phyloP scores from a whole-genome alignment of 2,113 vertebrate species.

The Esox niger region DNA sequence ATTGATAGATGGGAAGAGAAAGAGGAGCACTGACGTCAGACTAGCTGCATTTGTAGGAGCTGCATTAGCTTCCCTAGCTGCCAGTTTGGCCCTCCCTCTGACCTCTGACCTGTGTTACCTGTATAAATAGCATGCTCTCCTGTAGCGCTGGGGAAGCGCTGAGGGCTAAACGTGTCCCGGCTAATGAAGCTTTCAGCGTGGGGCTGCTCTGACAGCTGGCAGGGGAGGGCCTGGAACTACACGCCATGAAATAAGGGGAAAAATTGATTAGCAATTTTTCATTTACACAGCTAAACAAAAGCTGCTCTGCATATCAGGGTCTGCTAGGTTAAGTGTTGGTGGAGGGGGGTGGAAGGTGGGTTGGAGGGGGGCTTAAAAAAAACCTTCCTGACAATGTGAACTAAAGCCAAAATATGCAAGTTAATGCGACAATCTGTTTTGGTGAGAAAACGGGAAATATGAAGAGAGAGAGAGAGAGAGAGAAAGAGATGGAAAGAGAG shows the following conservation, averaged over 20 bases:
- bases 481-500: neutral
- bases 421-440: neutral
- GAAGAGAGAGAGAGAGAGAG: too few relatives aligned
- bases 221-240: conserved; percentile 87
- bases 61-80: conserved; percentile 56
- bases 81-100: conserved; percentile 74
- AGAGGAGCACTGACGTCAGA: too few relatives aligned
- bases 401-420: conserved; percentile 30
- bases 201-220: conserved; percentile 93
- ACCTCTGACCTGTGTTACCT: conserved; percentile 81
- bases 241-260: conserved; percentile 90
- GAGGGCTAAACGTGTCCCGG: conserved; percentile 88
- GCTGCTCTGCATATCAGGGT: conserved; percentile 75
- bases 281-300: conserved; percentile 84
- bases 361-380: neutral
- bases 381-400: neutral
- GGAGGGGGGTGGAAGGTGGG: neutral
- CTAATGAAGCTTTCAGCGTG: conserved; percentile 95
- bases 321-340: conserved; percentile 27
- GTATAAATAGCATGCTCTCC: conserved; percentile 86
- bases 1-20: too few relatives aligned
- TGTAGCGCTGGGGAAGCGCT: conserved; percentile 83
- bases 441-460: neutral
- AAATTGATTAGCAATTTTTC: conserved; percentile 90
- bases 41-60: too few relatives aligned